Evolutionary conservation across 2,888 invertebrate genomes (phyloP), one percentile per base, ranked within the genome.

Genomic region (Mesorhabditis sp.): DNA sequence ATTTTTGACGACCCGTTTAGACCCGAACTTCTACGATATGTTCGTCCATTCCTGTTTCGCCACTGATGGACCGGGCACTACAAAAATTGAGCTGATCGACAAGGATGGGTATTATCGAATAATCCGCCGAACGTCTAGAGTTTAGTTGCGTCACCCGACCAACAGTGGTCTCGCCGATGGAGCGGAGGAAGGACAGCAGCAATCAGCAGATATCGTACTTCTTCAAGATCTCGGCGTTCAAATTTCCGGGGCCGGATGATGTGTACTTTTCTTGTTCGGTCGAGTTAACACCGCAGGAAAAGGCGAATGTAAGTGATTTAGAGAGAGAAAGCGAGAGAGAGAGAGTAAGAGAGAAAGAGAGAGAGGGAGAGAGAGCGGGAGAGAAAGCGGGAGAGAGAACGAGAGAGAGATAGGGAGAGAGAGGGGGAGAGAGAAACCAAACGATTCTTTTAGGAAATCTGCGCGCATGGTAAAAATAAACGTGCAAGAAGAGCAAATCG

Each of bases 211-310:
- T 77, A 71, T 74, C 72, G 65, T 78, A 78, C 68, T 78, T 72
- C 62, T 72, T 72, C 58, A 65, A 68, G 7, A 69, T 76, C 13
- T 68, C 70, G 4, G 81, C 78, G 15, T 78, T 79, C 76, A 79
- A 77, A 68, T 85, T 85, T 66, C 85, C 85, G 13, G 82, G 81
- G 4, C 81, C 82, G 3, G 78, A 80, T 67, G 85, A 85, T 71
- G 85, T 85, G 44, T 85, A 84, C 73, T 85, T 85, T 72, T 81
- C 83, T 5, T 85, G 85, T 67, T 79, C 82, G 4, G 83, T 85
- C 43, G 85, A 85, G 69, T 71, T 83, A 62, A 85, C 85, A 50
- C 78, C 78, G 5, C 74, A 70, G 61, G 78, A 76, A 72, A 72
- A 74, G 50, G 82, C 82, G 43, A 78, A 82, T 41, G 82, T 79